Conservation (phyloP, 2,113 vertebrate genomes). For the Elanus axillaris region DNA sequence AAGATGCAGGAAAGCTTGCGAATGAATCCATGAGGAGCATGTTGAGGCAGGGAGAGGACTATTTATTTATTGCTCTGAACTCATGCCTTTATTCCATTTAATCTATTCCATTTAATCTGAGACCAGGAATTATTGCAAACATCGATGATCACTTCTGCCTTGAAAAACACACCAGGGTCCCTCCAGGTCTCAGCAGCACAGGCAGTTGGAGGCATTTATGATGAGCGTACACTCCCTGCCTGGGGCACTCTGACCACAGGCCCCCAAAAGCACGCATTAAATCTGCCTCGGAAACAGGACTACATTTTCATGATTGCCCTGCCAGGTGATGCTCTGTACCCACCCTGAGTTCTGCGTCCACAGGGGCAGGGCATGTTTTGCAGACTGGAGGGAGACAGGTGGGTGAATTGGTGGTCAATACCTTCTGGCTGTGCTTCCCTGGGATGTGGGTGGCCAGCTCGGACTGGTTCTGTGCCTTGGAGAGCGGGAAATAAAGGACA, state of each 20-base stretch:
- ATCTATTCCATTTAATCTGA: conserved; percentile 68
- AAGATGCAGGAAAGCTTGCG: background rate
- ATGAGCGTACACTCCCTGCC: background rate
- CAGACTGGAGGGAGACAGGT: fast-evolving
- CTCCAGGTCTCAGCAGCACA: background rate
- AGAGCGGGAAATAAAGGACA: background rate
- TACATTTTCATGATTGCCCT: fast-evolving
- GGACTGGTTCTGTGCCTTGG: background rate
- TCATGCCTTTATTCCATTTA: conserved; percentile 48
- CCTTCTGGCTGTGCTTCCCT: background rate
- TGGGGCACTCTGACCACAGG: background rate
- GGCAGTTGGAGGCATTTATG: background rate
- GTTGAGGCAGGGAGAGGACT: background rate
- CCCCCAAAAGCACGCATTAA: background rate
- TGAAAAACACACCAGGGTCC: background rate
- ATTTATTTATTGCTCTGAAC: conserved; percentile 66
- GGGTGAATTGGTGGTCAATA: background rate
- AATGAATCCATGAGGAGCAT: background rate
- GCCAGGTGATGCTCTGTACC: background rate
- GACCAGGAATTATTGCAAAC: conserved; percentile 35
- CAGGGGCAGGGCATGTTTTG: background rate
- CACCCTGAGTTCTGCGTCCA: background rate
- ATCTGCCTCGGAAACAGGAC: background rate
- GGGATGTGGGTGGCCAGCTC: background rate
- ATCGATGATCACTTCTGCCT: background rate